phyloP scores from a whole-genome alignment of 2,888 invertebrate species.

The Dichetophora obliterata region DNA sequence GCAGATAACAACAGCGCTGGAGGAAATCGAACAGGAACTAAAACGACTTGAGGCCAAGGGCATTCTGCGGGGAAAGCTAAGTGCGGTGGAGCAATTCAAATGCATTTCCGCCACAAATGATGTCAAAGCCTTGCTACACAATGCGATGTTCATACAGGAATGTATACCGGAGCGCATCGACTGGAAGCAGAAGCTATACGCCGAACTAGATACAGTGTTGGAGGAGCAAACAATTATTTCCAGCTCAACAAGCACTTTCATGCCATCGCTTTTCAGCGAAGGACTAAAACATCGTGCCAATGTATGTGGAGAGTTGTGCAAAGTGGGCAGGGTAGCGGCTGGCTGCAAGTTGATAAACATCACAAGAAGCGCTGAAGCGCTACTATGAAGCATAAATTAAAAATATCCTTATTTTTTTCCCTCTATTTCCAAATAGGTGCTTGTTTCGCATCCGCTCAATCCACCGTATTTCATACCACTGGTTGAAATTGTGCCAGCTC shows the following conservation, averaged over 20 bases:
- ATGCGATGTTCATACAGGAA: conserved; percentile 88
- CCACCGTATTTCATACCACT: conserved; percentile 96
- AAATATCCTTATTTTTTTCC: conserved; percentile 30
- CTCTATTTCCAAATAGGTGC: conserved; percentile 54
- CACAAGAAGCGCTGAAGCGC: neutral
- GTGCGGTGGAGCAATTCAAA: conserved; percentile 80
- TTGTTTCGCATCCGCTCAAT: conserved; percentile 93
- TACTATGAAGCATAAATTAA: conserved; percentile 33
- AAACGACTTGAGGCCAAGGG: conserved; percentile 78
- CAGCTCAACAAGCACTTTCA: conserved; percentile 93
- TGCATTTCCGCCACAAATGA: conserved; percentile 81
- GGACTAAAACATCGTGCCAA: conserved; percentile 79
- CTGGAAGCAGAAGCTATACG: conserved; percentile 84
- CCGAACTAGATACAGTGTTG: conserved; percentile 82
- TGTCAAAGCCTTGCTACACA: conserved; percentile 79
- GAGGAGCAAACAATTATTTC: conserved; percentile 84
- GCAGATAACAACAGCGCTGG: conserved; percentile 81
- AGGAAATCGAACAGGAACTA: conserved; percentile 80
- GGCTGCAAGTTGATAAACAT: neutral
- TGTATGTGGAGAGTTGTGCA: conserved; percentile 62
- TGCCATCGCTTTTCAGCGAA: conserved; percentile 89
- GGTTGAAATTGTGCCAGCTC: conserved; percentile 94
- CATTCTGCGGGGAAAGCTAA: conserved; percentile 81
- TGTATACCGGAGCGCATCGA: conserved; percentile 92
- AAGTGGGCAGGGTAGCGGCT: too few relatives aligned